phyloP scores from a whole-genome alignment of 2,113 vertebrate genomes.

The Hemiscyllium ocellatum region DNA sequence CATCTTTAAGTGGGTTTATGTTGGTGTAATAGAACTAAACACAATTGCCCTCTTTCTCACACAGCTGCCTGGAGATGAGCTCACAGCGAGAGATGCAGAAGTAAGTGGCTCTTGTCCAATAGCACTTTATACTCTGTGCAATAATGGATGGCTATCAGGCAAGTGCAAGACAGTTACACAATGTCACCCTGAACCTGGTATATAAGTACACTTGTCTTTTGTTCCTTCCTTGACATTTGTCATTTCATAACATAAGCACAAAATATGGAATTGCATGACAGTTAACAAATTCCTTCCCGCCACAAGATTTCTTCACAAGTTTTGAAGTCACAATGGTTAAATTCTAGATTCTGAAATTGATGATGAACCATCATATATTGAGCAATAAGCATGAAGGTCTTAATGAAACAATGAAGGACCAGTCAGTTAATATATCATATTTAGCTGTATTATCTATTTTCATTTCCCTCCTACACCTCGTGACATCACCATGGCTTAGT shows the following conservation, averaged over 20 bases:
- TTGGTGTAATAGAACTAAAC: background rate
- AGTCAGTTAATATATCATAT: background rate
- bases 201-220: background rate
- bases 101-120: background rate
- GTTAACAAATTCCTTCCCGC: background rate
- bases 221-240: slow-evolving; percentile 7
- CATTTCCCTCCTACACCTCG: background rate
- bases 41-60: background rate
- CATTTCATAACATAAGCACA: background rate
- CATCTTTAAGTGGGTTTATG: background rate
- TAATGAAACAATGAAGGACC: background rate
- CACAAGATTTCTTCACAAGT: background rate
- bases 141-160: background rate
- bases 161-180: background rate
- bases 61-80: background rate
- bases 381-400: background rate
- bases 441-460: background rate
- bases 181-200: background rate
- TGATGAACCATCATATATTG: background rate
- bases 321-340: background rate
- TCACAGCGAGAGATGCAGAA: background rate
- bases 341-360: background rate
- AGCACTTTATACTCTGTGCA: background rate
- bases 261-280: background rate
- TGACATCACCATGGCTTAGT: background rate